Percentiles rank a stretch among this genome's conserved stretches.
Evolutionary conservation across 2,888 invertebrate species (phyloP).

Genomic region (Ypsolopha sequella): DNA sequence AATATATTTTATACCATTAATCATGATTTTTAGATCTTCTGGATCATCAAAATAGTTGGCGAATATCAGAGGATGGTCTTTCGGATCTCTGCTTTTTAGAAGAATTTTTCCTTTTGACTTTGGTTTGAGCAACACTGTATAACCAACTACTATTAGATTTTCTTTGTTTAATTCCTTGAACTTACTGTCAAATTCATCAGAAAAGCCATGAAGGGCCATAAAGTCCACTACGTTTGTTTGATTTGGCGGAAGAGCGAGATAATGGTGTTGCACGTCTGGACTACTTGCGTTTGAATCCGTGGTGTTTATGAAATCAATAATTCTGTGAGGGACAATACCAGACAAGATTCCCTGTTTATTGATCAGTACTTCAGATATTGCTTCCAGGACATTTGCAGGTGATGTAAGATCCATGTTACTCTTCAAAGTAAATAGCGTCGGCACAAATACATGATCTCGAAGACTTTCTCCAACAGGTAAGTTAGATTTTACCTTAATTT

Average conservation of each 20-base stretch:
- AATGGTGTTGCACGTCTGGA: slow-evolving; percentile 11
- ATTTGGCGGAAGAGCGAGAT: slow-evolving; percentile 5
- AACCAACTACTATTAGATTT: slow-evolving; percentile 9
- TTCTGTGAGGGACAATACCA: slow-evolving; percentile 5
- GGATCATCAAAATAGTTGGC: slow-evolving; percentile 63
- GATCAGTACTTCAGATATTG: slow-evolving; percentile 4
- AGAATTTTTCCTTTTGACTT: slow-evolving; percentile 44
- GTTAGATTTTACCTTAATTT: slow-evolving; percentile 32
- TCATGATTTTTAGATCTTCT: slow-evolving; percentile 37
- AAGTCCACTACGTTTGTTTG: slow-evolving; percentile 5
- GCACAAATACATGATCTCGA: slow-evolving; percentile 29
- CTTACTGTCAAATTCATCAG: slow-evolving; percentile 8
- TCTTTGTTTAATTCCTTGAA: slow-evolving; percentile 11
- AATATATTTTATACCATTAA: slow-evolving; percentile 23
- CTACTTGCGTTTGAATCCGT: neutral
- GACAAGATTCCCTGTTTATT: slow-evolving; percentile 6
- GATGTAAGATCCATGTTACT: slow-evolving; percentile 1
- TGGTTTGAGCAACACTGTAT: slow-evolving; percentile 19
- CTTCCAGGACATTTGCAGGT: neutral
- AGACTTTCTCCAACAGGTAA: slow-evolving; percentile 48
- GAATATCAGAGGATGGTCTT: slow-evolving; percentile 57
- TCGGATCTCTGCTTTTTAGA: slow-evolving; percentile 52
- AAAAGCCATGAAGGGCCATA: slow-evolving; percentile 3
- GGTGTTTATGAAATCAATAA: slow-evolving; percentile 10
- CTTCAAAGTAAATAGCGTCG: slow-evolving; percentile 5